These are phyloP conservation scores for Micromussa lordhowensis DNA, from an alignment of 92 coral and sea anemone genomes.

Conservation along the genomic window DNA sequence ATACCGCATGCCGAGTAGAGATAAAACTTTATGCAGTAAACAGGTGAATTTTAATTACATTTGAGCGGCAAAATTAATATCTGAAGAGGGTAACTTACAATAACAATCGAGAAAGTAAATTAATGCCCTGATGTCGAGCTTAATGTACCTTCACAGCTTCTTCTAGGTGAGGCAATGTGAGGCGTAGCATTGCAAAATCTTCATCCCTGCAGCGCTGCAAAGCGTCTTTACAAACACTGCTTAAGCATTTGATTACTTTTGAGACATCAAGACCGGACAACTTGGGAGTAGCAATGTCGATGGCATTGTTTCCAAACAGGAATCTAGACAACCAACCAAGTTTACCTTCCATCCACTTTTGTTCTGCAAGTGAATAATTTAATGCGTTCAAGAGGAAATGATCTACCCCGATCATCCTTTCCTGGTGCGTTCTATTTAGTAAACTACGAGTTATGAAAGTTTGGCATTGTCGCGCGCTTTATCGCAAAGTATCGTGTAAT, in stretches of 20 bases:
- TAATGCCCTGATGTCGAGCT: neutral
- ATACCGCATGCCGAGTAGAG: too few species aligned
- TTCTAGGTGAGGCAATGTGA: conserved; percentile 12
- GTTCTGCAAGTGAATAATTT: conserved; percentile 4
- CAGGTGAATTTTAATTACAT: too few species aligned
- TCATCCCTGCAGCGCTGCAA: conserved; percentile 15
- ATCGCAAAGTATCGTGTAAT: too few species aligned
- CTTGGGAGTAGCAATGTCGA: neutral
- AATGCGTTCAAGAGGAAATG: neutral
- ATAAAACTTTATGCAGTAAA: too few species aligned
- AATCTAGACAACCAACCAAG: neutral
- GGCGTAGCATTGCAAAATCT: conserved; percentile 15
- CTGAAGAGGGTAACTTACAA: too few species aligned
- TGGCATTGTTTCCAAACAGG: neutral
- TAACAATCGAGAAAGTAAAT: too few species aligned
- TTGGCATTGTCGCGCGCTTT: too few species aligned
- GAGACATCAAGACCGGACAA: conserved; percentile 1
- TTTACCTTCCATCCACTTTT: neutral
- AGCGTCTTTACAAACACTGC: neutral
- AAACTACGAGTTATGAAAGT: too few species aligned
- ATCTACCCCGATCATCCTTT: too few species aligned
- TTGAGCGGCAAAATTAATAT: too few species aligned
- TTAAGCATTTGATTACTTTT: conserved; percentile 9
- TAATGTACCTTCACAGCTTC: conserved; percentile 9
- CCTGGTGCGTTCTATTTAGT: too few species aligned